Conservation (phyloP, 1,140 invertebrate genomes). For the Drosophila triauraria region DNA sequence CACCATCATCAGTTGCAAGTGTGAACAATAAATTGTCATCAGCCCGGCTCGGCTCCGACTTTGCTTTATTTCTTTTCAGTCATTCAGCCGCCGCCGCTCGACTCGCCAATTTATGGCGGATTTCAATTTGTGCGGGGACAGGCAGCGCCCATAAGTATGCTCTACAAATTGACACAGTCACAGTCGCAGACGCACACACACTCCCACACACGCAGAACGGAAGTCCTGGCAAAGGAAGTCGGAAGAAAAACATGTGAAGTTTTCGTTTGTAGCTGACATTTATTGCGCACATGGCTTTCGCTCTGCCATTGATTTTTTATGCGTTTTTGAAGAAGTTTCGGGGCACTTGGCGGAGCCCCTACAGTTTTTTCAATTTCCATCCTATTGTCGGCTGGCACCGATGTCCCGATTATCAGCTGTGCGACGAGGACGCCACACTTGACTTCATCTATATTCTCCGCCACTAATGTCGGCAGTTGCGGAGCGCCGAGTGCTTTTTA, state of each 20-base stretch:
- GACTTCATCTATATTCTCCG: conserved; percentile 26
- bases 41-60: conserved; percentile 63
- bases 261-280: conserved; percentile 75
- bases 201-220: conserved; percentile 5
- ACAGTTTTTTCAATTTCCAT: conserved; percentile 60
- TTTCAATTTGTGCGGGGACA: conserved; percentile 62
- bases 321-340: conserved; percentile 77
- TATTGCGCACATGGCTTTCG: conserved; percentile 73
- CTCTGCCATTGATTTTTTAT: conserved; percentile 80
- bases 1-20: conserved; percentile 83
- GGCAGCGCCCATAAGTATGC: conserved; percentile 62
- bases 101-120: conserved; percentile 71
- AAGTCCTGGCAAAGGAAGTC: conserved; percentile 24
- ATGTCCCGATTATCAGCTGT: conserved; percentile 40
- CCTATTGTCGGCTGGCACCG: conserved; percentile 36
- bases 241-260: conserved; percentile 57
- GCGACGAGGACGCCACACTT: conserved; percentile 20
- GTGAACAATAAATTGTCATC: conserved; percentile 84
- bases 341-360: conserved; percentile 35
- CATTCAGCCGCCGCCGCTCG: conserved; percentile 38
- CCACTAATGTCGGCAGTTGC: conserved; percentile 52
- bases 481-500: conserved; percentile 66
- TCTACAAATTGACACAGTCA: conserved; percentile 44
- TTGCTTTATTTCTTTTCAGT: conserved; percentile 71
- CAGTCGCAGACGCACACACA: conserved; percentile 17